Conservation (phyloP, 2,888 invertebrate genomes). For the Folsomia candida region DNA sequence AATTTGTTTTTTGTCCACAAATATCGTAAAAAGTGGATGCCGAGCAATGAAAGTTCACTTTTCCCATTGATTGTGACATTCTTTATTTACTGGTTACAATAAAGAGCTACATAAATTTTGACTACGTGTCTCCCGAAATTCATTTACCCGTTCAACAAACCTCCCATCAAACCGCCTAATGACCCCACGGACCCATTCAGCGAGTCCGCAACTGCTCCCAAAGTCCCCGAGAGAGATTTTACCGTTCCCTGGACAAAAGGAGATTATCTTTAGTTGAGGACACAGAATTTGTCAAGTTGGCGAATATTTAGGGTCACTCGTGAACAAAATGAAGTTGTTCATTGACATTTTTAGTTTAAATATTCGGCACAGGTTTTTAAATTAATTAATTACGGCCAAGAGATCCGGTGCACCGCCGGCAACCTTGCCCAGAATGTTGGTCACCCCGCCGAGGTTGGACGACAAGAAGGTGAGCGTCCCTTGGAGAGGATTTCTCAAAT, state of each 20-base stretch:
- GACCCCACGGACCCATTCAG: slow-evolving; percentile 35
- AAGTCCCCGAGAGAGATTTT: slow-evolving; percentile 38
- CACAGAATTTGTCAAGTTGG: too few species aligned
- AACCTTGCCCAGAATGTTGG: slow-evolving; percentile 29
- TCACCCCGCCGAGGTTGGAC: slow-evolving; percentile 39
- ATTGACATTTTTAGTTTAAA: too few species aligned
- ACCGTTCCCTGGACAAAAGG: slow-evolving; percentile 38
- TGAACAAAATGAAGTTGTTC: too few species aligned
- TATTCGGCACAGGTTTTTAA: not conserved
- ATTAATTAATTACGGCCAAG: slow-evolving; percentile 30
- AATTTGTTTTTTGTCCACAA: too few species aligned
- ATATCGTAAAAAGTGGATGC: too few species aligned
- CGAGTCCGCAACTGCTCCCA: slow-evolving; percentile 39
- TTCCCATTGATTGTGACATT: not conserved
- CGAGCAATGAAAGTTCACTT: too few species aligned
- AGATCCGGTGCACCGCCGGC: slow-evolving; percentile 42
- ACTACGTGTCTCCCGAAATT: not conserved
- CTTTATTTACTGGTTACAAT: not conserved
- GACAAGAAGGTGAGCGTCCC: slow-evolving; percentile 39
- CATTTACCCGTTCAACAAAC: slow-evolving; percentile 24
- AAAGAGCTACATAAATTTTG: not conserved
- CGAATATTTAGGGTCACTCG: too few species aligned
- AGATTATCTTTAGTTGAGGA: not conserved
- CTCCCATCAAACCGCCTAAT: slow-evolving; percentile 34
- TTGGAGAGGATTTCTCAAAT: slow-evolving; percentile 31